A percentile compares a stretch with the other conserved stretches of the same genome.
Conservation (phyloP, 2,113 vertebrate species). For the Beaufortia kweichowensis region DNA sequence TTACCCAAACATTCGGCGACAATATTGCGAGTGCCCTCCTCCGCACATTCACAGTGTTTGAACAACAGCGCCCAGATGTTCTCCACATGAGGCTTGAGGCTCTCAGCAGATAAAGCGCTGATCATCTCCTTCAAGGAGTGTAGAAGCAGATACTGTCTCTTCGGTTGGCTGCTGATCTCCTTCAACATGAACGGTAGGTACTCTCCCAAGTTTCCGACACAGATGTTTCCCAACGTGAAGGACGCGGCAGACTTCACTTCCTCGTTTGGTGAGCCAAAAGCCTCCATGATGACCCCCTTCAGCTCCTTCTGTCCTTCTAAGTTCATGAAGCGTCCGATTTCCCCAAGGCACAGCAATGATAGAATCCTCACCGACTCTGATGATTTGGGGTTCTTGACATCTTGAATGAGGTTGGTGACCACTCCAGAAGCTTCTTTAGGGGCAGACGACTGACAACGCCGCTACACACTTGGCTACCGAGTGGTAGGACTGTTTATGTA, state of each 20-base stretch:
- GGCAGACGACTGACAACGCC: conserved; percentile 78
- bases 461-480: conserved; percentile 87
- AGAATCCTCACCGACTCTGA: conserved; percentile 80
- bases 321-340: conserved; percentile 82
- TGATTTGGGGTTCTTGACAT: conserved; percentile 78
- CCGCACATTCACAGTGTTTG: conserved; percentile 82
- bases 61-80: conserved; percentile 89
- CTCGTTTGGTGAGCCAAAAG: conserved; percentile 83
- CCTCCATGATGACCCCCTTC: conserved; percentile 83
- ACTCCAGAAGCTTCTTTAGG: conserved; percentile 78
- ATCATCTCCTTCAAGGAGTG: conserved; percentile 90
- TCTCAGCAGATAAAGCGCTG: conserved; percentile 74
- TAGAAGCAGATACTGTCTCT: conserved; percentile 87
- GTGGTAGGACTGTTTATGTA: conserved; percentile 85
- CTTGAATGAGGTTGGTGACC: conserved; percentile 78
- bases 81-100: conserved; percentile 82
- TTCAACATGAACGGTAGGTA: conserved; percentile 88
- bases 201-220: conserved; percentile 81
- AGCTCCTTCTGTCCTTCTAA: conserved; percentile 84
- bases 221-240: conserved; percentile 84
- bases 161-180: conserved; percentile 84
- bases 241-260: conserved; percentile 89
- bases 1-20: conserved; percentile 91
- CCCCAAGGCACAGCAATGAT: conserved; percentile 85
- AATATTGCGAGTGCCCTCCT: conserved; percentile 89